Evolutionary conservation across 2,888 invertebrate species (phyloP), one percentile per base, ranked within the genome.

Genomic region (Cheilosia vulpina): DNA sequence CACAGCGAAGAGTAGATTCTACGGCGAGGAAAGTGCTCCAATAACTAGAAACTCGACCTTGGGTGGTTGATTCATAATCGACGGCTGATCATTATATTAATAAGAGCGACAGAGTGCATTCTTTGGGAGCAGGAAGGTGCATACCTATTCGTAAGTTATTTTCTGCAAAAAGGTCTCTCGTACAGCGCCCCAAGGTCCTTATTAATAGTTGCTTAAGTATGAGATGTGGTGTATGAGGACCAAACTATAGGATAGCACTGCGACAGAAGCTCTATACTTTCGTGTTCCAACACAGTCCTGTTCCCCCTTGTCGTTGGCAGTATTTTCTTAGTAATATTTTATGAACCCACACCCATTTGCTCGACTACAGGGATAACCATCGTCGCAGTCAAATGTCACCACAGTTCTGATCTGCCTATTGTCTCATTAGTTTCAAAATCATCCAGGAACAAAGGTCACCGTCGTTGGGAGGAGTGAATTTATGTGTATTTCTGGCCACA

Each of bases 361-460:
- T 50, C 38, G 19, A 24, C 31, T 13, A 17, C 53, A 0, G 9
- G 34, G 77, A 77, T 77, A 62, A 43, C n/a, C 53, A 69, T 77
- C 76, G 17, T 13, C 55, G 15, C 62, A 71, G 71, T 57, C 63
- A 78, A 71, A 63, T 78, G 71, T 78, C 63, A 71, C 71, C 78
- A 78, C 78, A 71, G 69, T 55, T 41, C 53, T 41, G 24, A 47
- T 78, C 60, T 19, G 52, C 15, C 50, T 34, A 27, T 50, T 47
- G 38, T 60, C 31, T 24, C n/a, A 27, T 50, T 19, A 63, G 43
- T 17, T 53, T 27, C 15, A 41, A 47, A 38, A 55, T 65, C 21
- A 27, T 43, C 41, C 4, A 41, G 38, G 38, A 41, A 77, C 69
- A 77, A 77, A 69, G 60, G 77, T 77, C 53, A 76, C 21, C 45